Base-by-base conservation (phyloP, 2,888 invertebrate genomes). In the Cylindroiulus punctatus region DNA sequence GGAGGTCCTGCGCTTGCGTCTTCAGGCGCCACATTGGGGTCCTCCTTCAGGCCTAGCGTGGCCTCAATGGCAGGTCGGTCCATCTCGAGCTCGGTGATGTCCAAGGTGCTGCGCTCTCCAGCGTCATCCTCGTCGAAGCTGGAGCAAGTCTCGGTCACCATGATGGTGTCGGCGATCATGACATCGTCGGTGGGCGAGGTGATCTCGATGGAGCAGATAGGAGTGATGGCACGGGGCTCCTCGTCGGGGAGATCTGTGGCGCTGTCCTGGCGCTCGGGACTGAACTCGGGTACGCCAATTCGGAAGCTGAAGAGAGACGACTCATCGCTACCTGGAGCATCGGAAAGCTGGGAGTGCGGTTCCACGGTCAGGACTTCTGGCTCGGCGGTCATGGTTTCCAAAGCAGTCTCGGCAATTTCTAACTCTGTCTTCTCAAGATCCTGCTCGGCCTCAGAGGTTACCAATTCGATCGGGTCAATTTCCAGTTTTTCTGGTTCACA, bases 81-180 rank as follows among this genome's bases (percentile, higher is more conserved):
- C 65, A 65, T 65, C 12, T 65, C 42, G 36, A 82, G 40, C 7
- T 82, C 82, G 36, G 82, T 12, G 26, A 40, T 82, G 82, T 82
- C 82, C 7, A 82, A 19, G 8, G 82, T 82, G 42, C 40, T 82
- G 8, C 42, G 36, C 22, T 82, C 82, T 10, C 42, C 82, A 30
- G 22, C 40, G 4, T 82, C 36, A n/a, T 82, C 82, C 22, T 42
- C 82, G 22, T 82, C 82, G 36, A 82, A 82, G 22, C 82, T 82
- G 22, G 40, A 42, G 8, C 40, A 82, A 19, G 82, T 22, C 19
- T 82, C 82, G 1, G 36, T 82, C 1, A 82, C 82, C 82, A 82
- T 82, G n/a, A 82, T 12, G 42, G 82, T 82, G 22, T 82, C 82
- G 10, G 82, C 82, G 7, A 82, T 19, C 82, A 82, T 82, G 82